Base-by-base conservation (phyloP, 2,888 invertebrate genomes). In the Autographa pulchrina region DNA sequence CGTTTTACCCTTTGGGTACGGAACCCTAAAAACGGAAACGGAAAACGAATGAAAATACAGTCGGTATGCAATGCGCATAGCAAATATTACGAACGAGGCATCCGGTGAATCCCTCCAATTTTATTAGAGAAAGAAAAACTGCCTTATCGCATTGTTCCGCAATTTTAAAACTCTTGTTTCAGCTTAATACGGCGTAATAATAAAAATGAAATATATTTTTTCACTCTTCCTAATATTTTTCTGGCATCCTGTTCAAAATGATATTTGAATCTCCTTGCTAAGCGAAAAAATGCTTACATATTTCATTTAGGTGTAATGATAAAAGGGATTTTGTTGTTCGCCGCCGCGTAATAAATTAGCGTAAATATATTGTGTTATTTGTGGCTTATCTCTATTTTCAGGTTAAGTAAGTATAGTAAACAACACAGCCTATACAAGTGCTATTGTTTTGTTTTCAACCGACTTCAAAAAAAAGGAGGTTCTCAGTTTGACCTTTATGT, bases 151-250 rank as follows among this genome's bases (percentile, higher is more conserved):
- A 62, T 74, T 78, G 71, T 65, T 62, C 67, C 58, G 38, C 65
- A 69, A 85, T 86, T 86, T 85, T 82, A 85, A 88, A 85, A 79
- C 81, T 80, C 81, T 84, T 83, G 86, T 81, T 83, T 86, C 83
- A 81, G 77, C 75, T 76, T 80, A 82, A 84, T 86, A 83, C 76
- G 84, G 77, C 67, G 78, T 75, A 78, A 85, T 85, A 85, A 85
- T 83, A 82, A 84, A 83, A 83, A 80, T 83, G 78, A 86, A 86
- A 83, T 77, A 84, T 83, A 83, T 84, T 85, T 84, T 84, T 80
- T 78, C 78, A 68, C 61, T 73, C 43, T 48, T 68, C 52, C 66
- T 71, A 67, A 77, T 81, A 67, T 0, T 72, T 69, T 68, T 69
- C 71, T 56, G 75, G 78, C 81, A 82, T 85, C 78, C 82, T 81